Evolutionary conservation across 2,797 vertebrate genomes (phyloP).

Genomic region (Anguilla marmorata): DNA sequence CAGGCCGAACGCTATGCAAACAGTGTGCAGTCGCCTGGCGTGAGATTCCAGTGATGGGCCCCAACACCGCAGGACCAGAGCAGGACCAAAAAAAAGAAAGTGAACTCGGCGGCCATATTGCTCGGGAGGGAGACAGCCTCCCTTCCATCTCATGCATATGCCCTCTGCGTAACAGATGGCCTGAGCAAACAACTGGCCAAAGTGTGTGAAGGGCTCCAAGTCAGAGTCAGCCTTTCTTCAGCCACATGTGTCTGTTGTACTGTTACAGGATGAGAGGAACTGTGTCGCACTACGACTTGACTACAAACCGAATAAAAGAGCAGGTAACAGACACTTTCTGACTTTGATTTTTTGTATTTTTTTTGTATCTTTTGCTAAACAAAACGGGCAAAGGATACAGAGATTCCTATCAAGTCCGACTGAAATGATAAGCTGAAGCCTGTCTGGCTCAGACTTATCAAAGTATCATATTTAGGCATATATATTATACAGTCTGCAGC

Average conservation of each 20-base stretch:
- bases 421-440: not conserved
- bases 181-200: not conserved
- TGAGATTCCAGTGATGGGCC: slow-evolving; percentile 25
- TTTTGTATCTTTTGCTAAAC: not conserved
- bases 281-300: not conserved
- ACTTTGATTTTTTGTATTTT: not conserved
- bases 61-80: not conserved
- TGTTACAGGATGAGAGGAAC: not conserved
- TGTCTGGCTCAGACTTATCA: slow-evolving; percentile 14
- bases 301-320: not conserved
- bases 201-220: not conserved
- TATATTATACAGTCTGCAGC: not conserved
- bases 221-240: slow-evolving; percentile 11
- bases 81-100: not conserved
- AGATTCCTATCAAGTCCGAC: not conserved
- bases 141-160: not conserved
- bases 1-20: not conserved
- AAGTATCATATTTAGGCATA: not conserved
- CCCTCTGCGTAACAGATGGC: not conserved
- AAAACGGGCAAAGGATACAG: not conserved
- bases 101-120: not conserved
- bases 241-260: not conserved
- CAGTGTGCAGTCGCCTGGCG: not conserved
- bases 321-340: not conserved
- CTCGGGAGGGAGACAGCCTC: not conserved